Percentiles rank a stretch among this genome's conserved stretches.
These are phyloP conservation scores for Rhinichthys osculus DNA, from an alignment of 2,797 vertebrate genomes.

Conservation along the genomic window DNA sequence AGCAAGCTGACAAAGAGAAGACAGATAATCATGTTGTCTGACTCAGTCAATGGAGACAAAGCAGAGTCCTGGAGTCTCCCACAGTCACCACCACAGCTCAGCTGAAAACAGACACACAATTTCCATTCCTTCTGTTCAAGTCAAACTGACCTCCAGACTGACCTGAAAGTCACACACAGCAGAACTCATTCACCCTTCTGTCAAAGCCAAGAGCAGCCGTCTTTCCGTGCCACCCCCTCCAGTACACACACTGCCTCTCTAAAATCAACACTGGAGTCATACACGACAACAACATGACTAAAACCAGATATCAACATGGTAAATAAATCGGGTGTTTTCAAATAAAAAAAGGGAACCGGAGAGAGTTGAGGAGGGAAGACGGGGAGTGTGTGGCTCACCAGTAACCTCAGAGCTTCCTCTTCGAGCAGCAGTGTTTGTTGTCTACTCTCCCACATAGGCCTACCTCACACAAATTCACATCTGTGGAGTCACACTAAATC, in stretches of 20 bases:
- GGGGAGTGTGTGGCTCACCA: slow-evolving; percentile 23
- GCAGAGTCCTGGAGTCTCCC: slow-evolving; percentile 43
- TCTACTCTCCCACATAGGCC: slow-evolving; percentile 5
- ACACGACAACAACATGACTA: neutral
- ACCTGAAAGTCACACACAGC: slow-evolving; percentile 41
- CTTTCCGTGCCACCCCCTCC: slow-evolving; percentile 10
- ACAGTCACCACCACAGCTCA: neutral
- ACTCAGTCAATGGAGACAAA: slow-evolving; percentile 46
- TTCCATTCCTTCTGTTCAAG: slow-evolving; percentile 39
- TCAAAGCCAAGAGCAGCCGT: slow-evolving; percentile 51
- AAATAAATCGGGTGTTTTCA: neutral
- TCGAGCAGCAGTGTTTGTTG: neutral
- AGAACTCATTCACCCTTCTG: slow-evolving; percentile 40
- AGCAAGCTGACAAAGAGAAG: slow-evolving; percentile 43
- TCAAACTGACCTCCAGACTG: slow-evolving; percentile 38
- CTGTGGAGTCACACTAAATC: slow-evolving; percentile 1
- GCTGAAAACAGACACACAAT: slow-evolving; percentile 26
- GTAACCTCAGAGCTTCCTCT: slow-evolving; percentile 33
- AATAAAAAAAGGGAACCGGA: neutral
- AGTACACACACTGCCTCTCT: slow-evolving; percentile 9
- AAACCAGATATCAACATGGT: neutral
- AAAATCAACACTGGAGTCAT: neutral
- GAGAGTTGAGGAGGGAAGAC: neutral
- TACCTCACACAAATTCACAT: slow-evolving; percentile 8
- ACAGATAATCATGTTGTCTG: slow-evolving; percentile 46